Conservation (phyloP, 1,140 invertebrate species). For the Drosophila mayri region DNA sequence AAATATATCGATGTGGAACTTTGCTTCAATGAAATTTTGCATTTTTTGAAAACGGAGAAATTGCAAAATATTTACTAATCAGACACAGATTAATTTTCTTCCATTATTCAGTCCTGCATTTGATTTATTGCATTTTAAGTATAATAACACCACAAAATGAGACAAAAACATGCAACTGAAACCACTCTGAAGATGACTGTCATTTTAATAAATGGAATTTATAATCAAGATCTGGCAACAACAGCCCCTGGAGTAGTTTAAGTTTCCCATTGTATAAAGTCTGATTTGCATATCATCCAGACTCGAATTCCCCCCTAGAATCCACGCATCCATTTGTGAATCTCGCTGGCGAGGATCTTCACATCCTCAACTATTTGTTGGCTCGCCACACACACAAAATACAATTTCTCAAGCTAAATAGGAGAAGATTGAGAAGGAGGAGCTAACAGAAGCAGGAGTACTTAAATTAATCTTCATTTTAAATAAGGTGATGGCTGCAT, state of each 20-base stretch:
- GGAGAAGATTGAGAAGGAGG: not conserved
- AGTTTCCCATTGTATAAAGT: slow-evolving; percentile 24
- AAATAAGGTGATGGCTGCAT: slow-evolving; percentile 54
- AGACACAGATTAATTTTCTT: not conserved
- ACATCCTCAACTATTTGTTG: slow-evolving; percentile 34
- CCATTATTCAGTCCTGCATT: not conserved
- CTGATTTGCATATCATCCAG: slow-evolving; percentile 34
- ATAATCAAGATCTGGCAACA: slow-evolving; percentile 11
- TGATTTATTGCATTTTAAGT: not conserved
- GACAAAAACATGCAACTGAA: not conserved
- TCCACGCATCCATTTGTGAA: slow-evolving; percentile 29
- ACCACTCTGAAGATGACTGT: not conserved
- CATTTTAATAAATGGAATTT: slow-evolving; percentile 26
- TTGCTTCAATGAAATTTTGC: too few relatives aligned
- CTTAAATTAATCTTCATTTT: slow-evolving; percentile 74
- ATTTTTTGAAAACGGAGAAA: too few relatives aligned
- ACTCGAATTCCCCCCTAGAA: not conserved
- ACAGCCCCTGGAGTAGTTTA: slow-evolving; percentile 18
- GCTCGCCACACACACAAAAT: slow-evolving; percentile 25
- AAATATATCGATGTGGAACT: too few relatives aligned
- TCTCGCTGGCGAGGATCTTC: slow-evolving; percentile 25
- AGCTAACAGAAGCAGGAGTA: slow-evolving; percentile 2
- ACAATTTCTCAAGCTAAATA: slow-evolving; percentile 36
- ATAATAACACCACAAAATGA: not conserved
- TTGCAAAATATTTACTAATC: not conserved